Conservation (phyloP, 2,888 invertebrate species). For the Callyntrura guangdongensis region DNA sequence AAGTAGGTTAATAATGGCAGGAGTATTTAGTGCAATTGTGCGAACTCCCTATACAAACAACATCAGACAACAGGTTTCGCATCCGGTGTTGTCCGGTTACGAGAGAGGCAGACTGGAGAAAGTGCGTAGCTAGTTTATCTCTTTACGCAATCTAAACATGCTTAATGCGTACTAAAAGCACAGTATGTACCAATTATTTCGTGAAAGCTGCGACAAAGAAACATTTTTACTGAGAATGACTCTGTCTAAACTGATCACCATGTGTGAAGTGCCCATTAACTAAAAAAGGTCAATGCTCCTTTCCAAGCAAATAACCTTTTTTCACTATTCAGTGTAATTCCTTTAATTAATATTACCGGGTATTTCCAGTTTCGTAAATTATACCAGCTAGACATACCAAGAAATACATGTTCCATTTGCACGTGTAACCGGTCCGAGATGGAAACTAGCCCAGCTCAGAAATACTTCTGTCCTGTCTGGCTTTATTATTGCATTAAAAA, state of each 20-base stretch:
- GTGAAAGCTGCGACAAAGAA: neutral
- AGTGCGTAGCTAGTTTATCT: conserved; percentile 56
- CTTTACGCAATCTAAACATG: neutral
- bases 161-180: neutral
- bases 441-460: too few relatives aligned
- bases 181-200: conserved; percentile 18
- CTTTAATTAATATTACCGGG: too few relatives aligned
- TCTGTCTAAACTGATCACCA: neutral
- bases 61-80: conserved; percentile 72
- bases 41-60: conserved; percentile 59
- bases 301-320: conserved; percentile 3
- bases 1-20: conserved; percentile 63
- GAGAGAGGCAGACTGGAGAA: conserved; percentile 64
- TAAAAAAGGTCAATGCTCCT: conserved; percentile 58
- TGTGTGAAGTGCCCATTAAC: conserved; percentile 58
- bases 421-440: too few relatives aligned
- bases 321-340: too few relatives aligned
- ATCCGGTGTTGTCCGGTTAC: conserved; percentile 65
- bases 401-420: too few relatives aligned
- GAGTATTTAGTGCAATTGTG: conserved; percentile 57
- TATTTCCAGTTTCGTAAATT: too few relatives aligned
- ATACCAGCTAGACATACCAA: too few relatives aligned
- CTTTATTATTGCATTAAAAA: too few relatives aligned
- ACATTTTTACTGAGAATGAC: conserved; percentile 29
- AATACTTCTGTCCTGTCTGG: too few relatives aligned